Evolutionary conservation across 2,888 invertebrate genomes (phyloP).

Genomic region (Drosophila austrosaltans): DNA sequence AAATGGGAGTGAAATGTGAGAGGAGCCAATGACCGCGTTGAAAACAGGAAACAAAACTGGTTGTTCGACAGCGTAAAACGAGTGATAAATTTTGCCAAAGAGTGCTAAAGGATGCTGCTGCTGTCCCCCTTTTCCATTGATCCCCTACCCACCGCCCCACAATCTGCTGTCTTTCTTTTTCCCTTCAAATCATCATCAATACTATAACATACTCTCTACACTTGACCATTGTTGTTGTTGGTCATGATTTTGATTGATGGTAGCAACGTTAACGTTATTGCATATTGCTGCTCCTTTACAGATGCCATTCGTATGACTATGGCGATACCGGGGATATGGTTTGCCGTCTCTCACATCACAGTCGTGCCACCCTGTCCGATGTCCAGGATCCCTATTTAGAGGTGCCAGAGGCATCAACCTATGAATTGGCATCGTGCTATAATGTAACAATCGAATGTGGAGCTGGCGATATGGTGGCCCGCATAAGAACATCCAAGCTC

Average conservation of each 20-base stretch:
- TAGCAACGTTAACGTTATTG: background rate
- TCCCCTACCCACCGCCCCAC: background rate
- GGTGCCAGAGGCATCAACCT: conserved; percentile 95
- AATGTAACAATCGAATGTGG: conserved; percentile 97
- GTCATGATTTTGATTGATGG: conserved; percentile 3
- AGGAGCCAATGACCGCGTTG: conserved; percentile 23
- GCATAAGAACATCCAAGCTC: conserved; percentile 94
- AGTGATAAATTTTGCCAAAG: conserved; percentile 5
- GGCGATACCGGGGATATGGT: conserved; percentile 88
- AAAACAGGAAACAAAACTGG: conserved; percentile 34
- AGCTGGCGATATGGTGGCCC: conserved; percentile 95
- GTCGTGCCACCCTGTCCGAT: conserved; percentile 93
- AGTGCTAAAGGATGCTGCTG: conserved; percentile 15
- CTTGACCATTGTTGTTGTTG: background rate
- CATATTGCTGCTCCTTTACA: conserved; percentile 53
- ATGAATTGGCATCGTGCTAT: conserved; percentile 96
- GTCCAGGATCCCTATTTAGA: conserved; percentile 95
- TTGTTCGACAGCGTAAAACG: conserved; percentile 17
- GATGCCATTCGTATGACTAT: conserved; percentile 96
- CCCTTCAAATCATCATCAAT: too few relatives aligned
- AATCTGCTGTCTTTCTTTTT: too few relatives aligned
- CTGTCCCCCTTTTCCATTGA: conserved; percentile 2
- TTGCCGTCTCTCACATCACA: conserved; percentile 92
- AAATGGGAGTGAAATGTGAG: conserved; percentile 2
- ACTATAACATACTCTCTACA: background rate